Conservation (phyloP, 2,113 vertebrate genomes). For the Jacana jacana region DNA sequence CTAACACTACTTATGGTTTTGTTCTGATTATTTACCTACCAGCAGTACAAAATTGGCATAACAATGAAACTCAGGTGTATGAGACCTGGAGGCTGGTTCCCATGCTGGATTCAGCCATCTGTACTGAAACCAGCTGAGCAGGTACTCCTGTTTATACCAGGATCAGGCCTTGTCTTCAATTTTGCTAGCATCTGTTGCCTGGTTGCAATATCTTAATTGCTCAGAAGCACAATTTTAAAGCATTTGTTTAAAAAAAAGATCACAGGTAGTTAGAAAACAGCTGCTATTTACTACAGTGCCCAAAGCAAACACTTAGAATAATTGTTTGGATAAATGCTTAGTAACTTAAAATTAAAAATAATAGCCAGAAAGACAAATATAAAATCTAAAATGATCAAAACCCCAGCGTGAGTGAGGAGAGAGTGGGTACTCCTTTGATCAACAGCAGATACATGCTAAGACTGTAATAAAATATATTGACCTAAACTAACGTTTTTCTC, state of each 20-base stretch:
- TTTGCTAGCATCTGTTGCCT: background rate
- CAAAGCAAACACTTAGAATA: background rate
- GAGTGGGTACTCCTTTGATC: background rate
- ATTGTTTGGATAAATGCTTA: background rate
- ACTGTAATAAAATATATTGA: background rate
- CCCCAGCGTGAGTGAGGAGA: background rate
- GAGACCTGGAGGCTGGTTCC: background rate
- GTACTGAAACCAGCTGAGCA: background rate
- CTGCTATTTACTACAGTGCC: background rate
- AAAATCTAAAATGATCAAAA: background rate
- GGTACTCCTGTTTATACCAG: background rate
- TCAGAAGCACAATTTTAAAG: background rate
- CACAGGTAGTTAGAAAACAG: background rate
- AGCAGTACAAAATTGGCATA: background rate
- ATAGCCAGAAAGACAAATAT: background rate
- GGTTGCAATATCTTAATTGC: background rate
- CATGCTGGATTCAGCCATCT: background rate
- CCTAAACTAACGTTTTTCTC: background rate
- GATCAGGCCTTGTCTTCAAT: background rate
- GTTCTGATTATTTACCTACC: background rate
- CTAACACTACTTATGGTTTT: background rate
- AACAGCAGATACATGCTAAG: background rate
- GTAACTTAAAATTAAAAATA: conserved; percentile 3
- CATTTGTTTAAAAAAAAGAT: background rate
- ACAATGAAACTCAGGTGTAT: background rate